Conservation (phyloP, 2,113 vertebrate species). For the Toxostoma redivivum region DNA sequence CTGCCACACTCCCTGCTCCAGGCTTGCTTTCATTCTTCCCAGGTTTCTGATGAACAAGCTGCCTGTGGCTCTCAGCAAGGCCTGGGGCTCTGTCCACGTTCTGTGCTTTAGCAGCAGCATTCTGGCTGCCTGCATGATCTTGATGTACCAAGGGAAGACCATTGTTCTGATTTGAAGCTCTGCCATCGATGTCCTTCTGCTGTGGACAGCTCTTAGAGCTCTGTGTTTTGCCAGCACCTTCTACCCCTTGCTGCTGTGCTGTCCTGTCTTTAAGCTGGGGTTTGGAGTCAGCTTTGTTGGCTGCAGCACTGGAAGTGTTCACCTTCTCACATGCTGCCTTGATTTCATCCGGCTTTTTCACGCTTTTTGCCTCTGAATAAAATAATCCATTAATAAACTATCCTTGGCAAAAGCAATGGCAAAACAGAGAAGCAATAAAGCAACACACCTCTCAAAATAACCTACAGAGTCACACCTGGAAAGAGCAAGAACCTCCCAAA, state of each 20-base stretch:
- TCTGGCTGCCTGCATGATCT: neutral
- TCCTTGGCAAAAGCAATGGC: neutral
- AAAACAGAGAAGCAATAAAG: neutral
- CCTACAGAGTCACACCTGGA: neutral
- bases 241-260: neutral
- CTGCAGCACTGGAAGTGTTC: neutral
- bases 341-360: slow-evolving; percentile 17
- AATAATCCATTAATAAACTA: neutral
- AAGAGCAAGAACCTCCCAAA: neutral
- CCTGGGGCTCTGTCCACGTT: neutral
- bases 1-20: accelerated
- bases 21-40: neutral
- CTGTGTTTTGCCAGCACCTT: neutral
- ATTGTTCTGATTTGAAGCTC: neutral
- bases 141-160: neutral
- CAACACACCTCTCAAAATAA: neutral
- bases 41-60: neutral
- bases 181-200: neutral
- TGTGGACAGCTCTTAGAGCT: neutral
- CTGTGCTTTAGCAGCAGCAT: neutral
- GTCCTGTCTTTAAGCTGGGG: neutral
- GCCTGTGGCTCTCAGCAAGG: neutral
- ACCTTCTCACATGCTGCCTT: slow-evolving; percentile 15
- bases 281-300: neutral
- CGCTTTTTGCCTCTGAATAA: slow-evolving; percentile 31